Base-by-base conservation (phyloP, 2,888 invertebrate genomes). In the Eurois occulta region DNA sequence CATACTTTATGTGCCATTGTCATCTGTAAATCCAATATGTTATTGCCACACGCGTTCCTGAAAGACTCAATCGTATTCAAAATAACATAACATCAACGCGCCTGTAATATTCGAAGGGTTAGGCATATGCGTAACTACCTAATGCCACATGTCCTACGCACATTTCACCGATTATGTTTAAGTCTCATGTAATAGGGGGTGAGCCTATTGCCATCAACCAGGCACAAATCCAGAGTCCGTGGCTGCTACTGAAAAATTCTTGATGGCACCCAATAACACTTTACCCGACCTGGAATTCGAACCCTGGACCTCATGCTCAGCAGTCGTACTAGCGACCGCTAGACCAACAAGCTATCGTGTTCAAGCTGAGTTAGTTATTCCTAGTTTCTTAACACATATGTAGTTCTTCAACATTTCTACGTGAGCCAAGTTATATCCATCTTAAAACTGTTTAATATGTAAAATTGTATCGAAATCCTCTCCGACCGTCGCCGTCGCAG, bases 381-480 rank as follows among this genome's bases (percentile, higher is more conserved):
- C 32, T 35, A 85, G 48, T 66, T 69, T 70, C 55, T 60, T 38
- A 43, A 48, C 28, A 43, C 10, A 64, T 28, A n/a, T n/a, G n/a
- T n/a, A 48, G 41, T 72, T 74, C 35, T 48, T 35, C 28, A 70
- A 55, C 28, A 18, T 41, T 16, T 68, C 71, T 48, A 70, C 62
- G 28, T 67, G 72, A 74, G 70, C 55, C 43, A 87, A 77, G 65
- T 78, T 76, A 66, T 81, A 87, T 75, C 78, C 60, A 65, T 78
- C 86, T 78, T 78, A 76, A 72, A 86, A 77, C 86, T 52, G 75
- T 78, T 86, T 87, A 87, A 87, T 86, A 78, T 86, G 86, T 82
- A 87, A 82, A 78, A 86, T 81, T 86, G 88, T 81, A 87, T 86
- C 87, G 82, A 60, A 77, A 74, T 75, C 77, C 77, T 32, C 74